A percentile compares a stretch with the other conserved stretches of the same genome.
Evolutionary conservation across 2,797 vertebrate genomes (phyloP).

Genomic region (Acanthornis magna): DNA sequence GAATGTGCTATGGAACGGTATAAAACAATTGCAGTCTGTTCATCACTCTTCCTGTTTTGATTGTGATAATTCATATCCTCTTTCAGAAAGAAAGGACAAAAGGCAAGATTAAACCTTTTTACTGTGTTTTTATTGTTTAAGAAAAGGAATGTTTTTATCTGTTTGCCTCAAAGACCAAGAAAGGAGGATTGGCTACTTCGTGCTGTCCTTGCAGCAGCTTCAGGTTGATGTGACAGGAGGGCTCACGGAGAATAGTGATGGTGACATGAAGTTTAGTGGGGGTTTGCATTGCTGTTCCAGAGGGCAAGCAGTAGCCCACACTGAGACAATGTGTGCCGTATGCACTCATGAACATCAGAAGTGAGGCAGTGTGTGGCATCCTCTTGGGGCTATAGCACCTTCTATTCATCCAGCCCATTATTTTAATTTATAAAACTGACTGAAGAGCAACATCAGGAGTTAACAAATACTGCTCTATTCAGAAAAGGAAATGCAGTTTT

Average conservation of each 20-base stretch:
- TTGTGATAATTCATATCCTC: not conserved
- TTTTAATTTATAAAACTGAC: not conserved
- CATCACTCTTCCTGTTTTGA: not conserved
- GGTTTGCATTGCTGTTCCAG: not conserved
- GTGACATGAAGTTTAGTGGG: not conserved
- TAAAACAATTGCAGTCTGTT: not conserved
- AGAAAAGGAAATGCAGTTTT: not conserved
- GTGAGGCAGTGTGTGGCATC: not conserved
- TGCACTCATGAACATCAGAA: not conserved
- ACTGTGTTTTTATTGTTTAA: not conserved
- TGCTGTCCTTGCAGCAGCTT: not conserved
- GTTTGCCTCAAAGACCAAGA: not conserved
- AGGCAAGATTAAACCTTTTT: not conserved
- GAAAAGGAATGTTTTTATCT: not conserved
- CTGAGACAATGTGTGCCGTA: not conserved
- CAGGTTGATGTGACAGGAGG: not conserved
- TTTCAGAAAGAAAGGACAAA: not conserved
- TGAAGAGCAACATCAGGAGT: not conserved
- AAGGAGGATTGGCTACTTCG: not conserved
- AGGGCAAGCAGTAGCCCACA: not conserved
- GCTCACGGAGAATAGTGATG: not conserved
- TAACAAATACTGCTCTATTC: not conserved
- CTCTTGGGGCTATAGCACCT: not conserved
- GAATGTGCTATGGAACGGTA: not conserved
- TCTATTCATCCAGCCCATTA: not conserved